Conservation (phyloP, 1,140 invertebrate genomes). For the fruit fly (Drosophila melanogaster) region Release_6_plus_ISO1_MT NT_033777.3:20175001-20175500, state of each 20-base stretch:
- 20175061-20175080: constrained; percentile 54
- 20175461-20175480: too few relatives aligned
- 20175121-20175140: constrained; percentile 64
- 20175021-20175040: constrained; percentile 52
- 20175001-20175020: background rate
- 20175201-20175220: constrained; percentile 62
- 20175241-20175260: constrained; percentile 8
- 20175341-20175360: too few relatives aligned
- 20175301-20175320: constrained; percentile 3
- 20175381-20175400: too few relatives aligned
- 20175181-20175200: constrained; percentile 83
- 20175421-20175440: too few relatives aligned
- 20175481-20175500: too few relatives aligned
- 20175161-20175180: constrained; percentile 79
- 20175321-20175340: background rate
- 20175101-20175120: constrained; percentile 12
- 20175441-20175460: too few relatives aligned
- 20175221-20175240: constrained; percentile 13
- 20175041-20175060: constrained; percentile 26
- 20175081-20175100: background rate
- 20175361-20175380: too few relatives aligned
- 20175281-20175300: constrained; percentile 20
- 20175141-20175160: constrained; percentile 83
- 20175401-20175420: too few relatives aligned
- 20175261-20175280: constrained; percentile 5